Evolutionary conservation across 64 coral and sea anemone genomes (phyloP), one percentile per base, ranked within the genome.

Genomic region (Dendrophyllia cribrosa): DNA sequence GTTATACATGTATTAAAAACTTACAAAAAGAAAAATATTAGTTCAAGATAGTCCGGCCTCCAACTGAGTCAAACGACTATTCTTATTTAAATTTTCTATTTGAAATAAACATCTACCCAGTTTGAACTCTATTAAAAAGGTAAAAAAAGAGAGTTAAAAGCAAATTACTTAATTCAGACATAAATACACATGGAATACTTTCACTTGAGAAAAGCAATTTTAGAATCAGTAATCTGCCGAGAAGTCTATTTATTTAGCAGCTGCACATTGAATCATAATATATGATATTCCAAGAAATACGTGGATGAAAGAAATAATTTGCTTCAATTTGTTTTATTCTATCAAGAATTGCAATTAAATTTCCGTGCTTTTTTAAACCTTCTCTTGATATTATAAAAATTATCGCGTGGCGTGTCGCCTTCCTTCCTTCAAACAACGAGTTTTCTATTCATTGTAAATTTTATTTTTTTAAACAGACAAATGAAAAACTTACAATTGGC

Each of bases 221-320:
- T 34, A 34, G 34, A 34, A 34, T 34, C 34, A 34, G 34, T 34
- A 2, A 34, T 34, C 34, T 34, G 34, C 34, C 34, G 34, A 34
- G 34, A 34, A 34, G 34, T 34, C 34, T 34, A 34, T 34, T 34
- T 1, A 2, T 34, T 34, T 34, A 34, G 53, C 52, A 43, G 25
- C 52, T 59, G n/a, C 10, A 43, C 3, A 9, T 9, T 56, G 1
- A 22, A 19, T 20, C 7, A 1, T 19, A 44, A 75, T 75, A 50
- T 11, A 46, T 7, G 34, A 51, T 47, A 20, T 75, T 47, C 13
- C 11, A 15, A 70, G 25, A 26, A 70, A 43, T 70, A 34, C 17
- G 17, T 77, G 9, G 16, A 77, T 55, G 5, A 22, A 23, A 58
- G 43, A 84, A 65, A 66, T 82, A 47, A 82, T 82, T n/a, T 43